Conservation (phyloP, 1,140 invertebrate species). For the Drosophila ficusphila region DNA sequence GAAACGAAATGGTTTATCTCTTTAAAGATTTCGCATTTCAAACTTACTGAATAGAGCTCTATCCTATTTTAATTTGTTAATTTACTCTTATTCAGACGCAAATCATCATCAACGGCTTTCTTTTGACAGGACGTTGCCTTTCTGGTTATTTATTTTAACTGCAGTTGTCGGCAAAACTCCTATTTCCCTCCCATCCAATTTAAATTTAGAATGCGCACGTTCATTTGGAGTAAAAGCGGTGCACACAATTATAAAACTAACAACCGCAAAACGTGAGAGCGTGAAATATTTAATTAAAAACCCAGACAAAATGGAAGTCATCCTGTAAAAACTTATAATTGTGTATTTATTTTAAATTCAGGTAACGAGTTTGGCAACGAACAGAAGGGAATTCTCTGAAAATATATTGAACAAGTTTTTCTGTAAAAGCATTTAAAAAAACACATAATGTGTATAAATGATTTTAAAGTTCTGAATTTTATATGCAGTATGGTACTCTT, state of each 20-base stretch:
- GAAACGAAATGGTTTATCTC: neutral
- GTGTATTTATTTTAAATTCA: neutral
- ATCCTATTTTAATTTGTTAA: neutral
- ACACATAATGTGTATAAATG: too few relatives aligned
- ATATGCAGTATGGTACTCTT: too few relatives aligned
- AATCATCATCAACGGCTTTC: slow-evolving; percentile 9
- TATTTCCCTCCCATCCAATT: slow-evolving; percentile 25
- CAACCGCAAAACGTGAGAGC: slow-evolving; percentile 27
- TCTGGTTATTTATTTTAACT: neutral
- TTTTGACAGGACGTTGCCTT: slow-evolving; percentile 29
- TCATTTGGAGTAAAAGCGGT: slow-evolving; percentile 51
- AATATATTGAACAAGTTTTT: too few relatives aligned
- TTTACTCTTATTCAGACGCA: neutral
- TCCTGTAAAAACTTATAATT: neutral
- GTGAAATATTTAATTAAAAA: slow-evolving; percentile 68
- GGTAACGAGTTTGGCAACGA: neutral
- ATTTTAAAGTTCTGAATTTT: too few relatives aligned
- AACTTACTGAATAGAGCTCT: too few relatives aligned
- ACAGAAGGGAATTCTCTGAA: too few relatives aligned
- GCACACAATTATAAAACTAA: slow-evolving; percentile 61
- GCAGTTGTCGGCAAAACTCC: slow-evolving; percentile 1
- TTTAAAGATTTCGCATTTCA: neutral
- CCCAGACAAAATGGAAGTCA: neutral
- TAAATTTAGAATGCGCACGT: slow-evolving; percentile 41
- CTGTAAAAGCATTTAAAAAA: too few relatives aligned